phyloP scores from a whole-genome alignment of 1,140 invertebrate species.

The Ceratosolen fusciceps region DNA sequence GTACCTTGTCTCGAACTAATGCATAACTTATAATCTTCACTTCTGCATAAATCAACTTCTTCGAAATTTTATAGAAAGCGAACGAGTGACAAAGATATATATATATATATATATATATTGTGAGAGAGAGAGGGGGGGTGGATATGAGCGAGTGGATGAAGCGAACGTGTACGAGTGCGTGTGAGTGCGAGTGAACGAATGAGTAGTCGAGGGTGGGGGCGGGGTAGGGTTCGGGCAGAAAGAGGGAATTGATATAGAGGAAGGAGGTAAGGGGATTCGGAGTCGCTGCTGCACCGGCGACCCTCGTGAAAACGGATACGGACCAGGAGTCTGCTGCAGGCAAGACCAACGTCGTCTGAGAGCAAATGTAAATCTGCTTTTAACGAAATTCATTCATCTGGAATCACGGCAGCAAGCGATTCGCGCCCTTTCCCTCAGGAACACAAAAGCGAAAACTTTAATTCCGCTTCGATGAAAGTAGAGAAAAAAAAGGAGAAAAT shows the following conservation, averaged over 20 bases:
- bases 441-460: conserved; percentile 47
- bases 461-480: conserved; percentile 58
- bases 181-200: background rate
- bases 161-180: no score
- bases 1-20: conserved; percentile 27
- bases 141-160: no score
- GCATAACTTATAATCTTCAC: conserved; percentile 42
- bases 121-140: background rate
- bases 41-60: conserved; percentile 40
- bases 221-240: no score
- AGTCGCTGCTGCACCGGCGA: background rate
- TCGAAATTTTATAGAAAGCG: conserved; percentile 31
- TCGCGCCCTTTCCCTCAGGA: conserved; percentile 12
- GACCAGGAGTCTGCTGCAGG: conserved; percentile 30
- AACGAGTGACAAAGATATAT: background rate
- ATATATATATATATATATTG: no score
- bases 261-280: background rate
- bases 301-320: conserved; percentile 21
- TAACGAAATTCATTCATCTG: conserved; percentile 59
- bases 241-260: background rate
- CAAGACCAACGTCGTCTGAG: conserved; percentile 31
- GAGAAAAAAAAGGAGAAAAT: conserved; percentile 19
- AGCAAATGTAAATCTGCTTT: conserved; percentile 61
- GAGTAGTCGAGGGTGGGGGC: background rate
- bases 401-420: conserved; percentile 53